phyloP scores from a whole-genome alignment of 2,797 vertebrate species.

The Bufotes viridis region DNA sequence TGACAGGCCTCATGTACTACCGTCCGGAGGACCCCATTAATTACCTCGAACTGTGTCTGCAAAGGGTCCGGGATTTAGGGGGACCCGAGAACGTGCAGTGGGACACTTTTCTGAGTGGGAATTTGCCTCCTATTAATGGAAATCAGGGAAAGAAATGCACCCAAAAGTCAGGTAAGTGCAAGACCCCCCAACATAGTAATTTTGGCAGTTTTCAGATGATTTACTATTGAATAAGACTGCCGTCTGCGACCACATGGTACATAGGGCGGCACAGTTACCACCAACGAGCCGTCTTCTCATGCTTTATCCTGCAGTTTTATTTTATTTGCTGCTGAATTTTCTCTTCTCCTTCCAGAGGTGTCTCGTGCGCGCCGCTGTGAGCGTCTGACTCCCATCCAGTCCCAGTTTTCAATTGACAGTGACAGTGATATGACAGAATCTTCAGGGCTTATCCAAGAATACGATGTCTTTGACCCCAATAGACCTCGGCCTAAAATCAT shows the following conservation, averaged over 20 bases:
- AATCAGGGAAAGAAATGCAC: conserved; percentile 67
- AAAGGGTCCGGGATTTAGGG: conserved; percentile 71
- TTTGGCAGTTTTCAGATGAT: no score
- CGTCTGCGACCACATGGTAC: no score
- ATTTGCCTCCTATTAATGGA: conserved; percentile 65
- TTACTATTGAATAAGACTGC: no score
- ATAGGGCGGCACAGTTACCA: no score
- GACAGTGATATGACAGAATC: conserved; percentile 77
- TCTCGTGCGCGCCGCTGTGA: conserved; percentile 65
- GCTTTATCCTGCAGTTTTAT: no score
- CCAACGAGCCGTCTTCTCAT: no score
- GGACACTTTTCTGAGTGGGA: conserved; percentile 72
- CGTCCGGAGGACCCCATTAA: conserved; percentile 72
- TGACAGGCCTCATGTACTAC: conserved; percentile 76
- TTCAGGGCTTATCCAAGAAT: conserved; percentile 75
- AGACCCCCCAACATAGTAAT: no score
- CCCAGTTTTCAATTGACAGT: conserved; percentile 77
- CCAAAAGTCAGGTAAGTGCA: conserved; percentile 67
- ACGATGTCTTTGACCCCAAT: conserved; percentile 73
- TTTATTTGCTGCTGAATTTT: neutral
- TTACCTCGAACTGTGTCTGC: conserved; percentile 73
- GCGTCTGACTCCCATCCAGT: conserved; percentile 70
- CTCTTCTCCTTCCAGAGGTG: conserved; percentile 31
- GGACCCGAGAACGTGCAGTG: conserved; percentile 72
- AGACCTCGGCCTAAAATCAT: conserved; percentile 72